Conservation (phyloP, 1,140 invertebrate genomes). For the Phenacoccus solenopsis region DNA sequence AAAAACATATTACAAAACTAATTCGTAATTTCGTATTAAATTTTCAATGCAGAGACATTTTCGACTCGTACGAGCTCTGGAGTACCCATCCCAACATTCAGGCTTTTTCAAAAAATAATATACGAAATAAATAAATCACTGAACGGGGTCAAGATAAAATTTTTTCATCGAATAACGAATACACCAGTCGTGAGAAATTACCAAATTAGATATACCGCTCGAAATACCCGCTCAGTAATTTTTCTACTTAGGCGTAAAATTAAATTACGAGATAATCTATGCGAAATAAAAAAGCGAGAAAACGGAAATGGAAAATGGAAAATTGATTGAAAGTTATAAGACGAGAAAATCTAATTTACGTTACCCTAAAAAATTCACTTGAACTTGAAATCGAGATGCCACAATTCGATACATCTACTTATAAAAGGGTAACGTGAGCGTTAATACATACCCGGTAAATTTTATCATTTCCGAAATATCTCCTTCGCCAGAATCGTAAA, state of each 20-base stretch:
- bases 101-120: conserved; percentile 38
- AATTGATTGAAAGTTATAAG: not conserved
- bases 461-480: too few species aligned
- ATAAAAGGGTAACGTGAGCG: too few species aligned
- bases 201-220: not conserved
- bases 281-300: not conserved
- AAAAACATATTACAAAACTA: not conserved
- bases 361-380: not conserved
- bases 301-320: not conserved
- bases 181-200: too few species aligned
- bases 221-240: not conserved
- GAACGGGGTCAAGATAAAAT: conserved; percentile 25
- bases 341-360: not conserved
- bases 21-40: not conserved
- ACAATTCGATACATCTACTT: too few species aligned
- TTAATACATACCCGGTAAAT: too few species aligned
- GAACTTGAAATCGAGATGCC: too few species aligned
- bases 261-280: not conserved
- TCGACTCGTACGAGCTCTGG: conserved; percentile 19
- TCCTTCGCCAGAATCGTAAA: too few species aligned
- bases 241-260: not conserved
- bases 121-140: not conserved
- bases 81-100: conserved; percentile 97
- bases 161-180: too few species aligned
- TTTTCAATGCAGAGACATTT: not conserved